phyloP scores from a whole-genome alignment of 2,888 invertebrate genomes.

The Hydropsyche betteni region DNA sequence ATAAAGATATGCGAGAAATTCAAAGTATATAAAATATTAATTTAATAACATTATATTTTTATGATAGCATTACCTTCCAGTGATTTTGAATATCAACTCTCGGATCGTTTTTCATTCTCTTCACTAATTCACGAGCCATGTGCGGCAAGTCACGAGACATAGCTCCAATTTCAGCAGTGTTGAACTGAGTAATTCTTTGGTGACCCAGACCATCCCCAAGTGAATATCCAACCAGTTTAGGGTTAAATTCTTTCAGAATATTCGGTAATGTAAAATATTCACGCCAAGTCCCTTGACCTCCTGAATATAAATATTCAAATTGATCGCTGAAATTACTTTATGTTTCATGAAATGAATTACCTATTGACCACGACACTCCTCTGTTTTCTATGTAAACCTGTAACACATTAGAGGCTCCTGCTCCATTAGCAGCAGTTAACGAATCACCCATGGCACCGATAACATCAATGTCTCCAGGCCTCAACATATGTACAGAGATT shows the following conservation, averaged over 20 bases:
- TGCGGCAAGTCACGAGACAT: slow-evolving; percentile 67
- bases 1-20: not conserved
- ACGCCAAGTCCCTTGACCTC: slow-evolving; percentile 66
- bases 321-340: not conserved
- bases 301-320: slow-evolving; percentile 52
- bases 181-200: slow-evolving; percentile 62
- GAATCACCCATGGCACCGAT: slow-evolving; percentile 71
- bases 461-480: slow-evolving; percentile 71
- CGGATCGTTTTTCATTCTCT: slow-evolving; percentile 64
- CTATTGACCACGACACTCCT: slow-evolving; percentile 63
- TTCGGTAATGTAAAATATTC: slow-evolving; percentile 68
- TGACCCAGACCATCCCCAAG: slow-evolving; percentile 60
- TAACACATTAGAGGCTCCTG: slow-evolving; percentile 60
- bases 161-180: slow-evolving; percentile 69
- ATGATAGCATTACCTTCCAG: slow-evolving; percentile 66
- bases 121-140: slow-evolving; percentile 66
- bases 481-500: slow-evolving; percentile 65
- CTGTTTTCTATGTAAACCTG: slow-evolving; percentile 62
- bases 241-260: slow-evolving; percentile 72
- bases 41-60: too few species aligned
- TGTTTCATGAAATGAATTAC: slow-evolving; percentile 52
- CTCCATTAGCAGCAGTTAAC: slow-evolving; percentile 67
- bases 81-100: slow-evolving; percentile 66
- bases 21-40: too few species aligned
- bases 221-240: slow-evolving; percentile 70